phyloP scores from a whole-genome alignment of 2,113 vertebrate genomes.

The Cyanoliseus patagonus region DNA sequence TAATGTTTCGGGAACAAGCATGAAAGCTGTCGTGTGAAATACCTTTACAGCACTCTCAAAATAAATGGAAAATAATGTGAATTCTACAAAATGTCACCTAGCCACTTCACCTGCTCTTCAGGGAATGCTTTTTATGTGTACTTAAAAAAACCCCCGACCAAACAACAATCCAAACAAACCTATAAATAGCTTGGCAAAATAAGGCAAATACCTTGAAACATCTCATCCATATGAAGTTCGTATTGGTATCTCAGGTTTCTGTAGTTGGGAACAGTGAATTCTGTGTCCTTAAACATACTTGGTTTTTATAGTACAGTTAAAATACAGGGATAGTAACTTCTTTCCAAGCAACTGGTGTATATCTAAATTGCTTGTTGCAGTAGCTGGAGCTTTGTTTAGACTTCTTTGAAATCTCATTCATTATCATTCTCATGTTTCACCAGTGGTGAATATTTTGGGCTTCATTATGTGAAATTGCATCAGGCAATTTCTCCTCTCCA shows the following conservation, averaged over 20 bases:
- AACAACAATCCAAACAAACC: not conserved
- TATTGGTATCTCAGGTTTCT: not conserved
- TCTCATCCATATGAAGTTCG: not conserved
- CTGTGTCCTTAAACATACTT: not conserved
- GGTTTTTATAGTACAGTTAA: not conserved
- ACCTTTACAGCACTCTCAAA: not conserved
- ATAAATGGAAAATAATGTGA: not conserved
- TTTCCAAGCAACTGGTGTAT: not conserved
- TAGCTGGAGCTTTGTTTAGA: not conserved
- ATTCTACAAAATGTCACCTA: not conserved
- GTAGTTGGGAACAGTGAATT: not conserved
- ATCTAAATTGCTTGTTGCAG: not conserved
- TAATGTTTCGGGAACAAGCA: not conserved
- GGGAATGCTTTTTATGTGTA: not conserved
- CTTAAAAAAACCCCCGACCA: not conserved
- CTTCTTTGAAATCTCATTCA: not conserved
- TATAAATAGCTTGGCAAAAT: not conserved
- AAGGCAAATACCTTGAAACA: not conserved
- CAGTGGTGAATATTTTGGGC: not conserved
- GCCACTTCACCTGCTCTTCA: not conserved
- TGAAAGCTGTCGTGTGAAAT: constrained; percentile 27
- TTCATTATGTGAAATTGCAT: not conserved
- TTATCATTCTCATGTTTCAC: not conserved
- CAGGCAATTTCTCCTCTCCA: not conserved
- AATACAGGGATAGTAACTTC: not conserved